These are phyloP conservation scores for Sesia apiformis DNA, from an alignment of 2,888 invertebrate species.

Conservation along the genomic window DNA sequence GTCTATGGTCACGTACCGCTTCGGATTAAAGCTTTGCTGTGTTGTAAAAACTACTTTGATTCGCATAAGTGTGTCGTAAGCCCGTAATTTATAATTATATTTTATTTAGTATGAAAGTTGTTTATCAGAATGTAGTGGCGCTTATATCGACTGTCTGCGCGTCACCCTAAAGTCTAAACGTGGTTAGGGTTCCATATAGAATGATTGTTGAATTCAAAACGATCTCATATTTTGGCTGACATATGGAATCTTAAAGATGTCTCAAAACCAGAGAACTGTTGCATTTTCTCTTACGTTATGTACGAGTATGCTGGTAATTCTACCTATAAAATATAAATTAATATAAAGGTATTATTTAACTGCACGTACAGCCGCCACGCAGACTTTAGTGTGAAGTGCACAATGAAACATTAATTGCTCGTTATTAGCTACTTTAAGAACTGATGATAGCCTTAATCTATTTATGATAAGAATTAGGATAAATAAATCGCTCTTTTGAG, in stretches of 20 bases:
- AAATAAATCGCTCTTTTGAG: constrained; percentile 72
- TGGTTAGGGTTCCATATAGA: no score
- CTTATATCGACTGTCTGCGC: constrained; percentile 4
- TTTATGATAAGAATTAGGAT: constrained; percentile 70
- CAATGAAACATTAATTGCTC: constrained; percentile 26
- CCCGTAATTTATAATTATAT: not conserved
- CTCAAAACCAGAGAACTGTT: no score
- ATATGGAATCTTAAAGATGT: no score
- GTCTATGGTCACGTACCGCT: no score
- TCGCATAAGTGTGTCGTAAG: no score
- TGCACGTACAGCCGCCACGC: not conserved
- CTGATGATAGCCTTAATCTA: constrained; percentile 72
- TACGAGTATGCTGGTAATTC: no score
- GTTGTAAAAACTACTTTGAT: no score
- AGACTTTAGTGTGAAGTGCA: constrained; percentile 19
- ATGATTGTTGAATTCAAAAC: constrained; percentile 6
- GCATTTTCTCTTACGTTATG: no score
- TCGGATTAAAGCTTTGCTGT: no score
- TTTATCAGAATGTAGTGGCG: not conserved
- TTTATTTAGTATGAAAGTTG: constrained; percentile 2
- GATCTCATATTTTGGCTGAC: not conserved
- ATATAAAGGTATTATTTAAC: no score
- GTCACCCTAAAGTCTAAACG: constrained; percentile 12
- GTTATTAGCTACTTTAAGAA: constrained; percentile 61
- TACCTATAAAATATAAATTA: no score